Percentiles rank a stretch among this genome's conserved stretches.
Conservation (phyloP, 2,113 vertebrate species). For the Lampris megalopsis region DNA sequence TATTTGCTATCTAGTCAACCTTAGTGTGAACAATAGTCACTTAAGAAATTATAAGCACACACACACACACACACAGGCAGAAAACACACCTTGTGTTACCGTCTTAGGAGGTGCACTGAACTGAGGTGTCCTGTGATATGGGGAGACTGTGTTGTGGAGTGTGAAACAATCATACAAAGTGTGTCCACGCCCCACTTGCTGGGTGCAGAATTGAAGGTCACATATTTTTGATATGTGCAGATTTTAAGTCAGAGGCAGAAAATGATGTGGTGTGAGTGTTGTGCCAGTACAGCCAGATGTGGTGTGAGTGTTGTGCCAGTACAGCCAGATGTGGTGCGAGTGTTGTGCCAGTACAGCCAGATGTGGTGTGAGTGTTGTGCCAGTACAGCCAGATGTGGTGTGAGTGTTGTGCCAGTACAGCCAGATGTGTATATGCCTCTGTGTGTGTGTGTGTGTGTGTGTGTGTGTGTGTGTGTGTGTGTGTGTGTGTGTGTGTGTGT, state of each 20-base stretch:
- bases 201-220: not conserved
- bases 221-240: not conserved
- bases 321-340: too few species aligned
- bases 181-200: not conserved
- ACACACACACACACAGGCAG: not conserved
- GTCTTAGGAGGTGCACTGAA: not conserved
- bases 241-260: not conserved
- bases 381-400: not conserved
- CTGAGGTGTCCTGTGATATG: not conserved
- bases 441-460: slow-evolving; percentile 14
- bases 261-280: not conserved
- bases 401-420: not conserved
- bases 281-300: too few species aligned
- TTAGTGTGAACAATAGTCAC: too few species aligned
- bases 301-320: too few species aligned
- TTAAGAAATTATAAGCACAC: not conserved
- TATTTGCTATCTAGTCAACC: too few species aligned
- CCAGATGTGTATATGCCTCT: slow-evolving; percentile 3
- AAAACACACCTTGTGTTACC: not conserved
- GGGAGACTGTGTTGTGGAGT: not conserved
- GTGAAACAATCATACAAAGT: not conserved
- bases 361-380: not conserved
- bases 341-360: too few species aligned
- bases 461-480: slow-evolving; percentile 12
- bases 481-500: slow-evolving; percentile 18